Evolutionary conservation across 2,888 invertebrate species (phyloP), one percentile per base, ranked within the genome.

Genomic region (Rotaria socialis): DNA sequence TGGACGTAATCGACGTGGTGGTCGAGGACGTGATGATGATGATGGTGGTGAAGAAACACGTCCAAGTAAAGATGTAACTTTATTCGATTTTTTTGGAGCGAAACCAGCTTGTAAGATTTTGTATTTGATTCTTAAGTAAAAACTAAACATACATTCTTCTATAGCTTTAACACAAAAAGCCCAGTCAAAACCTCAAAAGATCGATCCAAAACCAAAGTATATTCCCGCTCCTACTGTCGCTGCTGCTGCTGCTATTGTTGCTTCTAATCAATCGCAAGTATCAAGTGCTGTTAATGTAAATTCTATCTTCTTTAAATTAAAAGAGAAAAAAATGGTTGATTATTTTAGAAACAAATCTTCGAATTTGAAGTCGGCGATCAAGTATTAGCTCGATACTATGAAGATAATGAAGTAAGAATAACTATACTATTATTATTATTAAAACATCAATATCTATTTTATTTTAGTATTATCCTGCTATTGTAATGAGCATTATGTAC

Each of bases 381-480:
- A 43, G 47, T 75, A 43, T 41, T 43, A 24, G 75, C 47, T 75
- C 75, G 75, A 43, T 75, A 24, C 5, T 5, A 75, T 75, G 75
- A 75, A 75, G 75, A 75, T 75, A 75, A 75, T 47, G 47, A 43
- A 75, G 75, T 75, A 47, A 43, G 19, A 43, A 22, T 67, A 35
- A 27, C 11, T 27, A 19, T n/a, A 22, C n/a, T 41, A 43, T 24
- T 43, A 7, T 1, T 41, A 14, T 10, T 43, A 43, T 11, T 16
- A 67, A 67, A 27, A 16, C 67, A 35, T 67, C 14, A 35, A 35
- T 67, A 11, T 10, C 7, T 74, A 14, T 16, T 4, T 1, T 16
- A 74, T 43, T 43, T 41, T 75, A 75, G 75, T 75, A 75, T 24
- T 75, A 75, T 75, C 75, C 75, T 22, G 75, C 75, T 41, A 24